These are phyloP conservation scores for Zygothrica quintamaculata DNA, from an alignment of 2,888 invertebrate genomes.

Conservation along the genomic window DNA sequence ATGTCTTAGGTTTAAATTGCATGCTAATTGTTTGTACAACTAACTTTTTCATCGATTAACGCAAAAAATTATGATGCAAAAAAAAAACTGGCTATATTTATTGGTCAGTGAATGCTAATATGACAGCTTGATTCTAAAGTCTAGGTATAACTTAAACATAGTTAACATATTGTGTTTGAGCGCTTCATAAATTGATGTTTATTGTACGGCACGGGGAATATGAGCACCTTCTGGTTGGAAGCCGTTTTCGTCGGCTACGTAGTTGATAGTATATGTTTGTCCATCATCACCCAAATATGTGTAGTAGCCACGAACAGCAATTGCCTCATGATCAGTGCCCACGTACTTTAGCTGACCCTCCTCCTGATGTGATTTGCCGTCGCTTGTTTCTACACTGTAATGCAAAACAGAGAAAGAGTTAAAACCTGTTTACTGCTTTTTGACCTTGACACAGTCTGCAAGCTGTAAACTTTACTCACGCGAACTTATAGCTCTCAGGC, in stretches of 20 bases:
- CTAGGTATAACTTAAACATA: conserved; percentile 43
- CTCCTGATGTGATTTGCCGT: conserved; percentile 87
- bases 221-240: conserved; percentile 85
- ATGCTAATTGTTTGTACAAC: too few relatives aligned
- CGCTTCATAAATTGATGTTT: conserved; percentile 4
- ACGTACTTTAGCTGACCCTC: conserved; percentile 87
- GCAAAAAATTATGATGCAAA: not conserved
- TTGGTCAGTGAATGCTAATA: not conserved
- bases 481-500: conserved; percentile 82
- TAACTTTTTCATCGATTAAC: not conserved
- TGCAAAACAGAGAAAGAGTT: conserved; percentile 4
- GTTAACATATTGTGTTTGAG: conserved; percentile 68
- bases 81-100: conserved; percentile 4
- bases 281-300: conserved; percentile 87
- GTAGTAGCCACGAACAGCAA: conserved; percentile 87
- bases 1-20: too few relatives aligned
- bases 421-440: conserved; percentile 41
- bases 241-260: conserved; percentile 83
- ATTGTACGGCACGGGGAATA: conserved; percentile 79
- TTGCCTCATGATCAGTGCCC: conserved; percentile 87
- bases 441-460: conserved; percentile 53
- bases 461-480: conserved; percentile 66
- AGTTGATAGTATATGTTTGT: conserved; percentile 86
- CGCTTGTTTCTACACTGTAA: conserved; percentile 87
- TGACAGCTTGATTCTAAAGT: conserved; percentile 10